phyloP scores from a whole-genome alignment of 2,797 vertebrate species.

The Scleropages formosus region DNA sequence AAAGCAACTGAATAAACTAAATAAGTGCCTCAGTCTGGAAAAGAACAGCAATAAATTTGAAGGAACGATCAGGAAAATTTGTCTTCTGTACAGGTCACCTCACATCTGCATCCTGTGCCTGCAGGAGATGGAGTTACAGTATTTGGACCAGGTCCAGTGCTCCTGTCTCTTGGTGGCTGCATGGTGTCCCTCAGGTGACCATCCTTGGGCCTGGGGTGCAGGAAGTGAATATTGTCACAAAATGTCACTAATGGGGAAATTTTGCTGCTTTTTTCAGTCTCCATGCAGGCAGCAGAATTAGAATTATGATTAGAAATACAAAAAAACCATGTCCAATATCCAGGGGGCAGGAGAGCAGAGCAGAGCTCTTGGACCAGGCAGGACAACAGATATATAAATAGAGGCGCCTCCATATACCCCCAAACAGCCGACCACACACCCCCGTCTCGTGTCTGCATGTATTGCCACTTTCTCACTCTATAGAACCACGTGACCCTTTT shows the following conservation, averaged over 20 bases:
- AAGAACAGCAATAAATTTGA: background rate
- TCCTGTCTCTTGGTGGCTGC: background rate
- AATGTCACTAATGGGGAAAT: background rate
- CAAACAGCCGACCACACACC: no score
- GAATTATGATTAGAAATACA: background rate
- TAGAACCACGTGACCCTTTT: no score
- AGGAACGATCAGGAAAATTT: background rate
- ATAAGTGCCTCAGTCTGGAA: background rate
- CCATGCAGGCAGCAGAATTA: background rate
- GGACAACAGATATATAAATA: no score
- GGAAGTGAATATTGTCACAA: background rate
- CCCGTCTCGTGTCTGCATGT: no score
- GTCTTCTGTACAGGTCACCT: background rate
- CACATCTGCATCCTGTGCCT: background rate
- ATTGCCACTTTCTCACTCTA: no score
- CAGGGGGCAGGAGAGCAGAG: background rate
- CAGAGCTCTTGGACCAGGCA: no score
- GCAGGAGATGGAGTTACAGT: background rate
- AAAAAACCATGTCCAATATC: slow-evolving; percentile 1
- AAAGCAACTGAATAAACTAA: background rate
- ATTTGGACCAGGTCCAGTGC: background rate
- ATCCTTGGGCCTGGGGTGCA: background rate
- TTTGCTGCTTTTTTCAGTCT: background rate
- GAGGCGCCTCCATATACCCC: no score
- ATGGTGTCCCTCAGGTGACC: no score